Evolutionary conservation across 2,797 vertebrate genomes (phyloP), one percentile per base, ranked within the genome.

Genomic region (Chloroceryle inda): DNA sequence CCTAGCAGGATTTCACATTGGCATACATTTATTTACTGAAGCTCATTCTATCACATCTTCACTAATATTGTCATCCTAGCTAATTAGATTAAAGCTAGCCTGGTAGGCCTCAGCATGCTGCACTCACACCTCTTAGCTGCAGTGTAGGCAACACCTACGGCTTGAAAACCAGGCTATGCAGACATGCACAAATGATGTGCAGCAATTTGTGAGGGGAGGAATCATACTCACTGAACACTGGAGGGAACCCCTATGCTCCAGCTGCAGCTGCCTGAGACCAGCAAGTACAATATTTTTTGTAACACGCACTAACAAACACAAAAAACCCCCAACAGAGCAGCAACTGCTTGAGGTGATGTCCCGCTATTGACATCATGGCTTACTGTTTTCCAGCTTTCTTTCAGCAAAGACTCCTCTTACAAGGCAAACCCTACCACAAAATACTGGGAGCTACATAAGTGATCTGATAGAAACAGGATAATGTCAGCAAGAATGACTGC

Each of bases 401-500:
- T 71, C 2, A 55, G 74, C 85, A 92, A 92, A 37, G 86, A 49
- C 71, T 84, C 55, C 55, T 82, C 71, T 63, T 56, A 75, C 61
- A 87, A 91, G 52, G 88, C 12, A 5, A 97, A 56, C 61, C 47
- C 31, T 38, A 26, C 69, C 55, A 85, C 61, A 74, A 33, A 93
- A 45, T 29, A 87, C 94, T 89, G 84, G 78, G 86, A 93, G 91
- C 88, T 91, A 77, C 75, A 82, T 0, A 87, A 75, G 27, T 75
- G 82, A 31, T 87, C 84, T 93, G 84, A 96, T 44, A 89, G 90
- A 88, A 94, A 88, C 58, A 89, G 88, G 86, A 73, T 96, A 92
- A 94, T 94, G 90, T 95, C 94, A 96, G 91, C 72, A 91, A 82
- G 86, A 96, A 82, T 58, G 74, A 96, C 88, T 94, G 88, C 84